A percentile compares a stretch with the other conserved stretches of the same genome.
Conservation (phyloP, 2,797 vertebrate species). For the Clarias platycephalus region DNA sequence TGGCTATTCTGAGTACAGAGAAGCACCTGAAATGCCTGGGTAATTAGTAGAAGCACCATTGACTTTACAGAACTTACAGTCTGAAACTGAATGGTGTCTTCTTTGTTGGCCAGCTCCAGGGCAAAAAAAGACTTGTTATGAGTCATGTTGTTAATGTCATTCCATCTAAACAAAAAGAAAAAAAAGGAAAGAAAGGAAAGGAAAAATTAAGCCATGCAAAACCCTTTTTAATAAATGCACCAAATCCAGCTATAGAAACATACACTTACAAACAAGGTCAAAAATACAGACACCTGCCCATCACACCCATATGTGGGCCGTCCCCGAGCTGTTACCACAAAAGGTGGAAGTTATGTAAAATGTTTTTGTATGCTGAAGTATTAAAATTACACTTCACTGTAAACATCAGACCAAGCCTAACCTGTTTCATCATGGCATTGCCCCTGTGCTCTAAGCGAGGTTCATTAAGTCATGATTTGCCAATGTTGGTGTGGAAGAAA, state of each 20-base stretch:
- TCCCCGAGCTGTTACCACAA: neutral
- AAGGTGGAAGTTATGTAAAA: neutral
- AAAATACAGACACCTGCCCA: neutral
- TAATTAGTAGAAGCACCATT: constrained; percentile 21
- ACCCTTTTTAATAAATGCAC: constrained; percentile 14
- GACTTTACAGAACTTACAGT: constrained; percentile 81
- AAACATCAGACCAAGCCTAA: too few species aligned
- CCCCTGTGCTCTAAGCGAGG: neutral
- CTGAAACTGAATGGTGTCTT: constrained; percentile 97
- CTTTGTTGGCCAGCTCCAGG: constrained; percentile 91
- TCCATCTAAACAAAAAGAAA: constrained; percentile 80
- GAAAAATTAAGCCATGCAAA: constrained; percentile 36
- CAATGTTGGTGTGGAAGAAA: neutral
- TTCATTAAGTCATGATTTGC: neutral
- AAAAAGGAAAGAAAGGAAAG: constrained; percentile 8
- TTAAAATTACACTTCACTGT: neutral
- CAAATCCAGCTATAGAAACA: neutral
- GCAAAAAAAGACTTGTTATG: constrained; percentile 97
- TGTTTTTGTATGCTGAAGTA: neutral
- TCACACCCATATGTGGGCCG: neutral
- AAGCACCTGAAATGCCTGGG: constrained; percentile 9
- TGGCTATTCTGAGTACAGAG: constrained; percentile 50
- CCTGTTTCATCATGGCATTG: neutral
- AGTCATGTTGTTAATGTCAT: constrained; percentile 97
- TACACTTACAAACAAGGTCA: neutral